A percentile compares a stretch with the other conserved stretches of the same genome.
Evolutionary conservation across 64 coral and sea anemone genomes (phyloP).

Genomic region (Montipora sp.): DNA sequence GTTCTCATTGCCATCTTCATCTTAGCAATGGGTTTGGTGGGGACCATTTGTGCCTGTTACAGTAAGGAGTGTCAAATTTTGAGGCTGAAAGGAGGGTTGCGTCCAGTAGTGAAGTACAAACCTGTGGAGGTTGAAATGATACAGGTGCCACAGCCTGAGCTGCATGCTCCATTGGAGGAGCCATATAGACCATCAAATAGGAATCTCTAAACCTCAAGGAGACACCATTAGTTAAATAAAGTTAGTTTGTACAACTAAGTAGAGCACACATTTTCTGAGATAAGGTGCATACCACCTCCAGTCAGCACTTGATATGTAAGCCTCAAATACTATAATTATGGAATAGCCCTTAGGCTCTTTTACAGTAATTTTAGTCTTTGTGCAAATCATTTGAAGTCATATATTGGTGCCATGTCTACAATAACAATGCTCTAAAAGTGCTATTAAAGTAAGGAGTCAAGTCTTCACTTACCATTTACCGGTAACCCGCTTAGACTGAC

Average conservation of each 20-base stretch:
- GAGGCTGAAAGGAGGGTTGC: conserved; percentile 11
- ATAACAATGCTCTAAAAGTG: too few relatives aligned
- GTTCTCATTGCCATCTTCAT: conserved; percentile 74
- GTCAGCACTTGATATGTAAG: too few relatives aligned
- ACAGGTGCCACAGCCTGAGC: conserved; percentile 60
- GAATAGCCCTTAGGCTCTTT: too few relatives aligned
- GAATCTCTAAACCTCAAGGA: background rate
- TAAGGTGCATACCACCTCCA: too few relatives aligned
- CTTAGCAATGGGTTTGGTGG: conserved; percentile 55
- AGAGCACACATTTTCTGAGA: background rate
- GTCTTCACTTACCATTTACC: too few relatives aligned
- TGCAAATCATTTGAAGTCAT: too few relatives aligned
- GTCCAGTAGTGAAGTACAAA: conserved; percentile 81
- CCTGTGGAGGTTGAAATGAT: conserved; percentile 78
- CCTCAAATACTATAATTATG: too few relatives aligned
- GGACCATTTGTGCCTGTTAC: conserved; percentile 62
- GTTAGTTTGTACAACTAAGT: background rate
- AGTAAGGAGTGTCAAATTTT: conserved; percentile 73
- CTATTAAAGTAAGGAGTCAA: too few relatives aligned
- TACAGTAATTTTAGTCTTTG: too few relatives aligned
- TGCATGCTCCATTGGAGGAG: background rate
- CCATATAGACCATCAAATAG: background rate
- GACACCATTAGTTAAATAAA: background rate
- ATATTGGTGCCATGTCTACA: too few relatives aligned
- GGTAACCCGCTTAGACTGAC: too few relatives aligned